A percentile compares a stretch with the other conserved stretches of the same genome.
Evolutionary conservation across 2,888 invertebrate species (phyloP).

Genomic region (Druceiella hillmani): DNA sequence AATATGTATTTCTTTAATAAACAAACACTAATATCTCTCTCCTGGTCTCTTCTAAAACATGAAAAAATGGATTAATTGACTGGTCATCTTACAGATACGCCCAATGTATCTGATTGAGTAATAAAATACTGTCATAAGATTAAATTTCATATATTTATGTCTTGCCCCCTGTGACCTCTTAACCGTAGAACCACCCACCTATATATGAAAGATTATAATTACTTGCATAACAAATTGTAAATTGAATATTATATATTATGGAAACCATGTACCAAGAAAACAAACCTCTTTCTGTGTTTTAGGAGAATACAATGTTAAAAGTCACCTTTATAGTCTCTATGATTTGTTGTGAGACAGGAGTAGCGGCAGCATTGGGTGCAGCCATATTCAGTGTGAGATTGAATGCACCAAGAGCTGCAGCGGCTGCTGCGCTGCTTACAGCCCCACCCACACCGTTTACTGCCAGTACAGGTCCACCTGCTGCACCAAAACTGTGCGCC

Average conservation of each 20-base stretch:
- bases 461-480: conserved; percentile 53
- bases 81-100: too few species aligned
- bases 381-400: conserved; percentile 74
- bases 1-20: too few species aligned
- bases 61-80: too few species aligned
- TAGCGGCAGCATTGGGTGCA: conserved; percentile 67
- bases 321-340: conserved; percentile 81
- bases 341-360: conserved; percentile 73
- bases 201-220: not conserved
- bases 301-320: not conserved
- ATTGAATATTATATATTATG: not conserved
- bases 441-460: conserved; percentile 43
- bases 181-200: too few species aligned
- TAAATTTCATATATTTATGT: too few species aligned
- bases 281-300: too few species aligned
- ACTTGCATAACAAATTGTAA: not conserved
- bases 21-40: too few species aligned
- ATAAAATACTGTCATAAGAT: too few species aligned
- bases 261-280: too few species aligned
- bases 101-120: too few species aligned
- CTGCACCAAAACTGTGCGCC: conserved; percentile 45
- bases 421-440: conserved; percentile 58
- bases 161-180: too few species aligned
- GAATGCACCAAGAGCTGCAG: conserved; percentile 52
- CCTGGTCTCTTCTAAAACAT: too few species aligned